Conservation (phyloP, 1,140 invertebrate species). For the Ridgeia piscesae region DNA sequence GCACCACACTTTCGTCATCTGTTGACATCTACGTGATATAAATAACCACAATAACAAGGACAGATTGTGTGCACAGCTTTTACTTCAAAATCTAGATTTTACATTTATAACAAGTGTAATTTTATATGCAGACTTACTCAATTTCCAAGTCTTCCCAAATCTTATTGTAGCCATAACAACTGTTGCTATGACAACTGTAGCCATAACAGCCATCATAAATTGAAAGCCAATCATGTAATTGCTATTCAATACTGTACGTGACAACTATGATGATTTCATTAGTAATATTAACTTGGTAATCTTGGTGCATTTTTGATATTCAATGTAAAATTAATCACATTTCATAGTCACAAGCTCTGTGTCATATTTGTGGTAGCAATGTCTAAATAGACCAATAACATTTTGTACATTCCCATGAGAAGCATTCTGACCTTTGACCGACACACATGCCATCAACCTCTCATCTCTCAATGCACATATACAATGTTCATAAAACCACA, state of each 20-base stretch:
- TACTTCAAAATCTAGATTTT: neutral
- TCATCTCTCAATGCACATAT: neutral
- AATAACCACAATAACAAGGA: neutral
- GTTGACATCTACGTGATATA: neutral
- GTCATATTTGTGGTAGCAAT: neutral
- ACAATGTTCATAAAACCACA: neutral
- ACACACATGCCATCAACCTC: neutral
- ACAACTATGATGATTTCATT: neutral
- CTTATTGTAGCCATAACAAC: neutral
- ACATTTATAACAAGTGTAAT: neutral
- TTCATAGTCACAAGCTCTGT: neutral
- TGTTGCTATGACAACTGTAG: too few species aligned
- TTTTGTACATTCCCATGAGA: neutral
- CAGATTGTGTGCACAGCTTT: neutral
- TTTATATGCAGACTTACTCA: neutral
- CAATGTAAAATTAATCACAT: neutral
- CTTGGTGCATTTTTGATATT: neutral
- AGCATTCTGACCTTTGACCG: neutral
- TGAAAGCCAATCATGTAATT: neutral
- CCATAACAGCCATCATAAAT: neutral
- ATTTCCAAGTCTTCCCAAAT: constrained; percentile 1
- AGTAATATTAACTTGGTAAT: neutral
- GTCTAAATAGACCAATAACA: neutral
- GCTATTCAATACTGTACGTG: neutral
- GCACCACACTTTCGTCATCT: neutral